Evolutionary conservation across 2,888 invertebrate genomes (phyloP), one percentile per base, ranked within the genome.

Genomic region (Idaea biselata): DNA sequence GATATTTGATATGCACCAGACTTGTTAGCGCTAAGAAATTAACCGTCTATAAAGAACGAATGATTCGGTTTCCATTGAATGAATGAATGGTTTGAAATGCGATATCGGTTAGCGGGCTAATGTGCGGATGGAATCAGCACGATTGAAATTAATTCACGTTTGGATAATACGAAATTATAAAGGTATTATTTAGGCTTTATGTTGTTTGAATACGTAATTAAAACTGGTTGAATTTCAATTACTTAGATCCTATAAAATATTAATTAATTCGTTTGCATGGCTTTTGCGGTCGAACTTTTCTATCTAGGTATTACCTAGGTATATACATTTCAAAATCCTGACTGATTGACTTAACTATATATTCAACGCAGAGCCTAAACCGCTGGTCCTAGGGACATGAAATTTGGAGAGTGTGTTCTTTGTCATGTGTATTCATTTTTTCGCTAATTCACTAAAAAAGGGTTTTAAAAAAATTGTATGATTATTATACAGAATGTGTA

Each of bases 1-100:
- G 86, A 78, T 79, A 87, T 87, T 87, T 86, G 84, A 89, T 88
- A 84, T 25, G 79, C 72, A 61, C 66, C 62, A 58, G 60, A 61
- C 79, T 83, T 80, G 84, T 86, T 84, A 83, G 77, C 76, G 77
- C 77, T 78, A 75, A 79, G 66, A 74, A 72, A 73, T 70, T 55
- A 58, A 57, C 55, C 63, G 62, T 70, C 53, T 56, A 62, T 55
- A 58, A 32, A 56, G 59, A 64, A 63, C 54, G 59, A 60, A 59
- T 60, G 69, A 68, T 67, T 63, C 1, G 16, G 65, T 63, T 59
- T 59, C 62, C 57, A 70, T 65, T 63, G 63, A 69, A 64, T 60
- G 65, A 65, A 62, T 60, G 58, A 60, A 63, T n/a, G 63, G 16
- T 16, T 32, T 3, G 71, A 66, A 74, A 72, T 63, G 68, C 60